A percentile compares a stretch with the other conserved stretches of the same genome.
Evolutionary conservation across 2,888 invertebrate species (phyloP).

Genomic region (Scaptomyza caliginosa): DNA sequence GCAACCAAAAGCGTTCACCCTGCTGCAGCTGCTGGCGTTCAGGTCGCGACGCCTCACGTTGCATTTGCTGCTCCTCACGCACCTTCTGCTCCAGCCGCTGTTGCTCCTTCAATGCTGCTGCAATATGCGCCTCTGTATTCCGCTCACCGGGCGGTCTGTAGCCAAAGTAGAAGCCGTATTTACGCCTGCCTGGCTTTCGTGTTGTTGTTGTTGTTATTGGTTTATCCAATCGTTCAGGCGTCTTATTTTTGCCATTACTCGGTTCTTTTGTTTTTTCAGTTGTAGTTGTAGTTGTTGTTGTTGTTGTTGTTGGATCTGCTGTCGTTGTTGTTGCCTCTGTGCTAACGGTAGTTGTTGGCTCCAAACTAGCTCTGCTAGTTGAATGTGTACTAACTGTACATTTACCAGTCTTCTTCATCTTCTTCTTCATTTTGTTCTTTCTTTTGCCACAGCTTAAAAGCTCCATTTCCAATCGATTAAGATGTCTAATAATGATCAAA

Average conservation of each 20-base stretch:
- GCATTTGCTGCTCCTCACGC: slow-evolving; percentile 42
- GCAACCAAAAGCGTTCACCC: neutral
- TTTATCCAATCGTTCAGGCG: slow-evolving; percentile 28
- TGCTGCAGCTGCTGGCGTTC: neutral
- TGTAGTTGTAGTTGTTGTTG: neutral
- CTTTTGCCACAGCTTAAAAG: slow-evolving; percentile 7
- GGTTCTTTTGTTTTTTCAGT: neutral
- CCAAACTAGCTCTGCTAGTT: neutral
- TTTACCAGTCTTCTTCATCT: neutral
- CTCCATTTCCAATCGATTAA: slow-evolving; percentile 44
- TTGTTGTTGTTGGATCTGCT: neutral
- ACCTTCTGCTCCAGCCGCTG: slow-evolving; percentile 53
- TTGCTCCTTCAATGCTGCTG: slow-evolving; percentile 41
- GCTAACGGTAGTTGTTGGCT: neutral
- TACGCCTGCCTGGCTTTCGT: neutral
- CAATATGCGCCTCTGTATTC: slow-evolving; percentile 10
- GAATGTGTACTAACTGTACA: neutral
- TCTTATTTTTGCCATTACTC: neutral
- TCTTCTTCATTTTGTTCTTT: neutral
- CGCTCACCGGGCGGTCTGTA: slow-evolving; percentile 9
- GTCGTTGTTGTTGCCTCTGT: neutral
- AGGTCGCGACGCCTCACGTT: slow-evolving; percentile 4
- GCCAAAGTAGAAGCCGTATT: slow-evolving; percentile 45
- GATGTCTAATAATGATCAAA: slow-evolving; percentile 32
- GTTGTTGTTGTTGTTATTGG: neutral